phyloP scores from a whole-genome alignment of 2,888 invertebrate genomes.

The Tethea ocularis region DNA sequence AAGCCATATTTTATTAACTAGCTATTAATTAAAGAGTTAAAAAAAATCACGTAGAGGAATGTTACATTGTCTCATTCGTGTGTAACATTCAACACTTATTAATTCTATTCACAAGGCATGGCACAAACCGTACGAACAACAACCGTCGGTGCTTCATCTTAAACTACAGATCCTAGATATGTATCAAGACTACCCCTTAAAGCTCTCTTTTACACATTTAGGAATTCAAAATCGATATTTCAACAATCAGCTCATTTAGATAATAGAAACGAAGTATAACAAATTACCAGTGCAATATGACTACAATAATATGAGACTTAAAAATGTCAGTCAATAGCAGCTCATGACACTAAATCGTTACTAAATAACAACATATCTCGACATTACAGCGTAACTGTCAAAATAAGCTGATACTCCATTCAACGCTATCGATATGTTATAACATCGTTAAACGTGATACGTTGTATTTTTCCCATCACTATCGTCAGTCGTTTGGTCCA shows the following conservation, averaged over 20 bases:
- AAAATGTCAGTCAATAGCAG: not conserved
- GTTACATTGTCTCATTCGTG: constrained; percentile 31
- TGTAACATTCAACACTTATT: constrained; percentile 34
- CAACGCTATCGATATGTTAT: not conserved
- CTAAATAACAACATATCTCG: not conserved
- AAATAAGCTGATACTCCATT: not conserved
- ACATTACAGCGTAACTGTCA: not conserved
- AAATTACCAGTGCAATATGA: not conserved
- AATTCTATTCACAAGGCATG: constrained; percentile 52
- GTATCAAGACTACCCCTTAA: constrained; percentile 61
- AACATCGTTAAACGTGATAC: constrained; percentile 7
- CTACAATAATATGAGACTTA: not conserved
- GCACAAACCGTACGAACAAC: constrained; percentile 46
- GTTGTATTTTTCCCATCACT: constrained; percentile 5
- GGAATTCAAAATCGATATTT: constrained; percentile 23
- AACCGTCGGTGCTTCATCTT: constrained; percentile 29
- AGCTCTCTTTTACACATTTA: constrained; percentile 58
- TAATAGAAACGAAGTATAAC: constrained; percentile 4
- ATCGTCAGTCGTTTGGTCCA: constrained; percentile 6
- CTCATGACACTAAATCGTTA: not conserved
- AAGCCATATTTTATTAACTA: constrained; percentile 30
- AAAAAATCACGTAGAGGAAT: constrained; percentile 36
- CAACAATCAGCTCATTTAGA: constrained; percentile 14
- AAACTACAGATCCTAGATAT: constrained; percentile 53
- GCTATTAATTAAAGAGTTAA: constrained; percentile 23